phyloP scores from a whole-genome alignment of 2,113 vertebrate species.

The Panurus biarmicus region DNA sequence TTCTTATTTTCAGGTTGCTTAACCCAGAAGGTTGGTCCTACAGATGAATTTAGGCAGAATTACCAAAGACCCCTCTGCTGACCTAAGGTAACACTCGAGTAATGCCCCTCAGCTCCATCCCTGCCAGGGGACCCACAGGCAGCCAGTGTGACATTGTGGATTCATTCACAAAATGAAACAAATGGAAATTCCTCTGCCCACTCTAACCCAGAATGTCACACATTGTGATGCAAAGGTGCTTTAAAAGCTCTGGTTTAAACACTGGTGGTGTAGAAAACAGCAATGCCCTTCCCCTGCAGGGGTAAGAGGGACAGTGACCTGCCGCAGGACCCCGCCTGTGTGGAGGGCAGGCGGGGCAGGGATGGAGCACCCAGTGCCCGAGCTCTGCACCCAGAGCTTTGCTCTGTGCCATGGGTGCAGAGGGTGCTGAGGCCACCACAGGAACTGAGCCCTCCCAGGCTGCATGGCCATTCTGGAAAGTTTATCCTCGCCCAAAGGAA shows the following conservation, averaged over 20 bases:
- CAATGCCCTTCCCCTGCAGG: background rate
- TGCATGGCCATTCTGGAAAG: background rate
- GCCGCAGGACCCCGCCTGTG: rapidly evolving
- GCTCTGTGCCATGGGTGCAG: rapidly evolving
- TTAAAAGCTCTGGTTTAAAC: background rate
- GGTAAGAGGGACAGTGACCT: rapidly evolving
- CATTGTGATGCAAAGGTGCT: background rate
- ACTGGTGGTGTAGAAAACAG: background rate
- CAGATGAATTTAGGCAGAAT: constrained; percentile 46
- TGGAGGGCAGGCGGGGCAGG: background rate
- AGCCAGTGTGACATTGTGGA: background rate
- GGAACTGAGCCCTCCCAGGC: background rate
- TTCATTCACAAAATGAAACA: background rate
- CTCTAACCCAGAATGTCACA: background rate
- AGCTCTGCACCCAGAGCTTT: background rate
- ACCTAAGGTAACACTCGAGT: background rate
- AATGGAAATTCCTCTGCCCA: background rate
- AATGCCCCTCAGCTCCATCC: background rate
- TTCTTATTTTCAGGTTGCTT: background rate
- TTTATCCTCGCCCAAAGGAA: background rate
- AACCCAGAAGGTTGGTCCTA: background rate
- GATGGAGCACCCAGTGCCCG: rapidly evolving
- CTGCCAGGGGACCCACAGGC: rapidly evolving
- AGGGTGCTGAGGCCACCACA: rapidly evolving
- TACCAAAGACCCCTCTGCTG: constrained; percentile 79